Conservation (phyloP, 2,888 invertebrate species). For the Ischnura elegans region DNA sequence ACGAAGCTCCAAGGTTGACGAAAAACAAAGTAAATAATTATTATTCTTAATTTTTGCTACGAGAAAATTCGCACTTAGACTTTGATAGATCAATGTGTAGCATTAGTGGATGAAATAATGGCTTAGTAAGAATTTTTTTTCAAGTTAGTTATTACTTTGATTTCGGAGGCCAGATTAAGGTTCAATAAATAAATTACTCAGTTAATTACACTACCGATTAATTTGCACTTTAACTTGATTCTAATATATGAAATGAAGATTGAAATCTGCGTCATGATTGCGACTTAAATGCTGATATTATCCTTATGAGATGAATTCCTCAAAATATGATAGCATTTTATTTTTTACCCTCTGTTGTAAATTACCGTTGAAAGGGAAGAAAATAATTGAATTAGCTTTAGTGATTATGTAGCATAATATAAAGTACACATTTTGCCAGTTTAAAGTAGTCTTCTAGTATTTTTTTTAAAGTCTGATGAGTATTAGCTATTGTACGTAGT, state of each 20-base stretch:
- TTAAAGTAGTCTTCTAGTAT: too few relatives aligned
- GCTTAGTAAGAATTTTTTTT: neutral
- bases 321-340: too few relatives aligned
- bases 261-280: neutral
- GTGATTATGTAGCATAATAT: too few relatives aligned
- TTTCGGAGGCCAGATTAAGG: neutral
- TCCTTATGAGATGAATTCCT: neutral
- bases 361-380: too few relatives aligned
- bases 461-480: too few relatives aligned
- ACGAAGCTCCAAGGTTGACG: neutral
- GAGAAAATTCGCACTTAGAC: too few relatives aligned
- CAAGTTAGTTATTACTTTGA: neutral
- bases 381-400: too few relatives aligned
- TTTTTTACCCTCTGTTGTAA: too few relatives aligned
- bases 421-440: too few relatives aligned
- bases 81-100: neutral
- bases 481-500: too few relatives aligned
- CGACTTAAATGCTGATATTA: neutral
- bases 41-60: neutral
- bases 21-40: neutral
- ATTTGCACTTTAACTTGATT: neutral
- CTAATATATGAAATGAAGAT: neutral
- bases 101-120: neutral
- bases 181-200: neutral
- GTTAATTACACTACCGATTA: neutral